These are phyloP conservation scores for Siniperca obscura DNA, from an alignment of 2,797 vertebrate species.

Conservation along the genomic window DNA sequence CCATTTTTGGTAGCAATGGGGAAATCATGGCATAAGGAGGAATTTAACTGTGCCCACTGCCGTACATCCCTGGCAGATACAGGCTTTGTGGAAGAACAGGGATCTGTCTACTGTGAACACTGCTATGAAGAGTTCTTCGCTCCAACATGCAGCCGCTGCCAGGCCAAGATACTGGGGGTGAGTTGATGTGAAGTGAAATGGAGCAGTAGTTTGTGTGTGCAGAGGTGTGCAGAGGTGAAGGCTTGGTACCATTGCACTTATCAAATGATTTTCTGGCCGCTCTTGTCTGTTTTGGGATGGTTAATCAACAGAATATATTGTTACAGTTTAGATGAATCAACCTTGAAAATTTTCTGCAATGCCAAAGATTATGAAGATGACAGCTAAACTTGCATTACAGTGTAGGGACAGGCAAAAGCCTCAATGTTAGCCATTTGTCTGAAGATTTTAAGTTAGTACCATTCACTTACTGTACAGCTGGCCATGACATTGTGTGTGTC, in stretches of 20 bases:
- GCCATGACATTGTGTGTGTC: slow-evolving; percentile 13
- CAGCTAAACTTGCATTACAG: background rate
- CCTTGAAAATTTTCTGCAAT: background rate
- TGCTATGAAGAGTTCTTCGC: slow-evolving; percentile 98
- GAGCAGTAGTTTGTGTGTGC: slow-evolving; percentile 3
- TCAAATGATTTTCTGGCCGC: background rate
- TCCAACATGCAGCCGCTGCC: slow-evolving; percentile 94
- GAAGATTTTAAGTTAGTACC: background rate
- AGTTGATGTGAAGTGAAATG: slow-evolving; percentile 63
- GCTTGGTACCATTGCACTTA: background rate
- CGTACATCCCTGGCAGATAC: slow-evolving; percentile 91
- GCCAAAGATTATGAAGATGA: background rate
- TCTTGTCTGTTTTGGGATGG: background rate
- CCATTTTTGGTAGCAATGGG: slow-evolving; percentile 97
- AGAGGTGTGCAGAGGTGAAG: background rate
- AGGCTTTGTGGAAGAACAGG: slow-evolving; percentile 96
- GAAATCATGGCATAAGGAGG: slow-evolving; percentile 98
- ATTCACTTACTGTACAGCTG: slow-evolving; percentile 11
- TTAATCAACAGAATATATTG: background rate
- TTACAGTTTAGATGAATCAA: background rate
- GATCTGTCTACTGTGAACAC: slow-evolving; percentile 92
- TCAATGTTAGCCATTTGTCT: background rate
- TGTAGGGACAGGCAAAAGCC: background rate
- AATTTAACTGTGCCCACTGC: slow-evolving; percentile 96
- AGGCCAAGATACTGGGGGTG: slow-evolving; percentile 96